These are phyloP conservation scores for Alauda arvensis DNA, from an alignment of 2,797 vertebrate species.

Conservation along the genomic window DNA sequence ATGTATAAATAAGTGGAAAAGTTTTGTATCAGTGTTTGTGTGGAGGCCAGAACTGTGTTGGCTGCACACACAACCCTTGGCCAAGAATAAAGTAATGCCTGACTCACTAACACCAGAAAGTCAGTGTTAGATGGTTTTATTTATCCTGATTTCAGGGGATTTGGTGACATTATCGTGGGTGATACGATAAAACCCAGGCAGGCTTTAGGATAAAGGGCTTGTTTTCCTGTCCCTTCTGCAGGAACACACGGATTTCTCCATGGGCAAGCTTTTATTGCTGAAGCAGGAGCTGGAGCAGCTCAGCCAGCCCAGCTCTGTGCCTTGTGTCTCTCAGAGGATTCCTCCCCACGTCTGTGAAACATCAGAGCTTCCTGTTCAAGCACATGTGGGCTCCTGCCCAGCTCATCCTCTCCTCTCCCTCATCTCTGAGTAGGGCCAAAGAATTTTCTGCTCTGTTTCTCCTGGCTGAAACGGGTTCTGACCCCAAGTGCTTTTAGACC, in stretches of 20 bases:
- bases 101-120: neutral
- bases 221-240: neutral
- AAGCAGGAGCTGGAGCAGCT: neutral
- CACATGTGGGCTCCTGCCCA: conserved; percentile 30
- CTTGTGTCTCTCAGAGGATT: neutral
- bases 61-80: neutral
- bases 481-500: neutral
- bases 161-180: neutral
- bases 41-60: neutral
- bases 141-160: neutral
- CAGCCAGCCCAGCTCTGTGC: neutral
- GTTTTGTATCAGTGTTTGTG: neutral
- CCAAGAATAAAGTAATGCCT: neutral
- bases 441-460: conserved; percentile 4
- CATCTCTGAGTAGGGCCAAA: neutral
- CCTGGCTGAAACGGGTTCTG: neutral
- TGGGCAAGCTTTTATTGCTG: neutral
- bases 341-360: neutral
- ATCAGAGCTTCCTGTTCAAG: conserved; percentile 9
- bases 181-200: neutral
- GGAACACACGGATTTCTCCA: neutral
- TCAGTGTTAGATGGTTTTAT: neutral
- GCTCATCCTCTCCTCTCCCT: conserved; percentile 20
- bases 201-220: neutral
- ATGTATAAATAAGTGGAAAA: neutral